Evolutionary conservation across 1,140 invertebrate genomes (phyloP), one percentile per base, ranked within the genome.

Genomic region (Diuraphis noxia): DNA sequence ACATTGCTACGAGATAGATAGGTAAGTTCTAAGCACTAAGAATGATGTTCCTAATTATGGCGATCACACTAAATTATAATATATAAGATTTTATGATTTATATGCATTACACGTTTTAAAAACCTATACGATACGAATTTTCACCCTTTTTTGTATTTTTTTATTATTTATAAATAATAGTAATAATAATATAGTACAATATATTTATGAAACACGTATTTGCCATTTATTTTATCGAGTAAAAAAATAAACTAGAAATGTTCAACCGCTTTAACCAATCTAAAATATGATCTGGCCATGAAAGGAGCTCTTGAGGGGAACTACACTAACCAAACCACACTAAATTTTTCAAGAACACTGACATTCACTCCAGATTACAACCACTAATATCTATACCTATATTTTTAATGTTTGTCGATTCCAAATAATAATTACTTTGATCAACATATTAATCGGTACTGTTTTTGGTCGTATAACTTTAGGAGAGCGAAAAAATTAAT

Each of bases 41-140:
- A 49, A 49, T 21, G 19, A 49, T 49, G 46, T 49, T 21, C 17
- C 13, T 46, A 19, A 17, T 19, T 17, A 19, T 46, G 46, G 46
- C 46, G 0, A 81, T 81, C 30, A 5, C 34, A 85, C 30, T 85
- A 85, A 85, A 85, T 85, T 41, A 85, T 40, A 40, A 40, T n/a
- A n/a, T n/a, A n/a, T 85, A 85, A 85, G 82, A 41, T 46, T 85
- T 85, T 43, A 85, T 30, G 36, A 85, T 25, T 34, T 43, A 84
- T 84, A n/a, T 34, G 1, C 5, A 77, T 17, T 5, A 77, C 5
- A 77, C n/a, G 8, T 77, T 49, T 49, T 49, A 21, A 49, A 1
- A 1, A 49, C 19, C 19, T 19, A 49, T 21, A 6, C 19, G 19
- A 49, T 49, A 49, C 46, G 19, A 49, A 21, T 49, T 17, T 49